Conservation (phyloP, 2,113 vertebrate species). For the Melanerpes formicivorus region DNA sequence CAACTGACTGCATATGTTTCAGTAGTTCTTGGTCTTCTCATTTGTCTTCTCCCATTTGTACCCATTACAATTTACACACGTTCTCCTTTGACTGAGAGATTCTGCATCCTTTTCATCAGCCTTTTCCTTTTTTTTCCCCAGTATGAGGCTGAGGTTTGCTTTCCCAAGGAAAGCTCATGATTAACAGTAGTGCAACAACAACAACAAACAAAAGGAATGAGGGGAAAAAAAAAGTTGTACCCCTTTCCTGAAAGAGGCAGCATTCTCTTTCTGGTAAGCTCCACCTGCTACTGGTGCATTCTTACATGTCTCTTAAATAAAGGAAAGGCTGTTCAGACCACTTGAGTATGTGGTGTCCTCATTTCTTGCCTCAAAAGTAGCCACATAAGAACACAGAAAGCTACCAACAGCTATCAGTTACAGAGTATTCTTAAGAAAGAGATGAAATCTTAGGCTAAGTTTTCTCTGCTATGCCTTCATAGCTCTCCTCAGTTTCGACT, state of each 20-base stretch:
- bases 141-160: neutral
- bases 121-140: neutral
- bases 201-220: too few relatives aligned
- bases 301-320: neutral
- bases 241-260: neutral
- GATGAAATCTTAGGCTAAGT: neutral
- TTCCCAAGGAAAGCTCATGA: neutral
- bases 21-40: neutral
- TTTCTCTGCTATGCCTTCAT: neutral
- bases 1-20: neutral
- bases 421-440: neutral
- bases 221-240: neutral
- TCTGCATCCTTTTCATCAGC: neutral
- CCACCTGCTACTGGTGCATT: neutral
- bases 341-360: neutral
- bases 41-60: neutral
- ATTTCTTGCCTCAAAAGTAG: neutral
- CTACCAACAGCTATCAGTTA: neutral
- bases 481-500: conserved; percentile 2
- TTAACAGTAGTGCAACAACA: neutral
- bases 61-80: neutral
- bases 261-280: neutral
- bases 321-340: neutral
- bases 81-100: neutral
- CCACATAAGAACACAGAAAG: neutral